Evolutionary conservation across 2,888 invertebrate genomes (phyloP).

Genomic region (Beris chalybata): DNA sequence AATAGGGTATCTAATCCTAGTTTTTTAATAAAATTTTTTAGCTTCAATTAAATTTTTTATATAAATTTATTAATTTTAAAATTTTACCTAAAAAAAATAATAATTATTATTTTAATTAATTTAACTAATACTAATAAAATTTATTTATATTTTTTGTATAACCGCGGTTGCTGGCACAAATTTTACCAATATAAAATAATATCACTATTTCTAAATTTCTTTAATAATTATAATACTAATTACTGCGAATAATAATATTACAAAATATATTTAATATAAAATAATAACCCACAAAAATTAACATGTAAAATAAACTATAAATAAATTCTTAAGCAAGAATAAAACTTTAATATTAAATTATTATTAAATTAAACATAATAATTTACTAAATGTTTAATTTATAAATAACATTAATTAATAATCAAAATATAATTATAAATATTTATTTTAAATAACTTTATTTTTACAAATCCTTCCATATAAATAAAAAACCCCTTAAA

Average conservation of each 20-base stretch:
- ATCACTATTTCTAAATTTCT: conserved; percentile 65
- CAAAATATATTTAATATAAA: conserved; percentile 57
- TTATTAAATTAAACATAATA: too few species aligned
- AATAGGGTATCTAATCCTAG: conserved; percentile 74
- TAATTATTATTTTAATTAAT: conserved; percentile 41
- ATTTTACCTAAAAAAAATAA: conserved; percentile 61
- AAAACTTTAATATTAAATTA: conserved; percentile 53
- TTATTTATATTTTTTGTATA: conserved; percentile 64
- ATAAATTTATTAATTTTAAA: conserved; percentile 58
- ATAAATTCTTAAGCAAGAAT: conserved; percentile 58
- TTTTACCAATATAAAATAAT: conserved; percentile 63
- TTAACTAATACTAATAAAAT: conserved; percentile 57
- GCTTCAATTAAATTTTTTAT: conserved; percentile 56
- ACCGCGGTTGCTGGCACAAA: conserved; percentile 74
- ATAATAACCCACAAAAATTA: conserved; percentile 58
- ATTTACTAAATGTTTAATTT: too few species aligned
- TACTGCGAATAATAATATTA: conserved; percentile 52
- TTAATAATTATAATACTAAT: conserved; percentile 62
- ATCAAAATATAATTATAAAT: too few species aligned
- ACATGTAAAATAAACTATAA: conserved; percentile 61
- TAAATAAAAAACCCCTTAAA: too few species aligned
- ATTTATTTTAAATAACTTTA: too few species aligned
- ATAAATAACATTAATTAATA: too few species aligned
- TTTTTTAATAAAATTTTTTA: conserved; percentile 57
- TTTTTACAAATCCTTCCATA: too few species aligned